Conservation (phyloP, 2,888 invertebrate genomes). For the Hirtodrosophila trivittata region DNA sequence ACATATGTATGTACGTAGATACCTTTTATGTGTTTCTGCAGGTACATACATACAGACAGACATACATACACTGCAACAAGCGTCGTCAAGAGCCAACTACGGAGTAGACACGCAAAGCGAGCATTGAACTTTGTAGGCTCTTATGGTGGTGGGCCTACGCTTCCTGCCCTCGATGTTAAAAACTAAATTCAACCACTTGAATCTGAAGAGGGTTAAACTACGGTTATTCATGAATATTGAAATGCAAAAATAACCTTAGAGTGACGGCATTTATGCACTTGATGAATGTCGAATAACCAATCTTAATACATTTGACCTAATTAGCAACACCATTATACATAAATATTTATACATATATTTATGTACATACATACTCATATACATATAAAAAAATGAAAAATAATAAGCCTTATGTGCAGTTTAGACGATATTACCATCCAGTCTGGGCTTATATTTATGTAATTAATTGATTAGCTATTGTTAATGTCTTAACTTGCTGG, state of each 20-base stretch:
- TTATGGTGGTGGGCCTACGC: constrained; percentile 3
- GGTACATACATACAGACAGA: constrained; percentile 4
- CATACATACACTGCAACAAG: constrained; percentile 13
- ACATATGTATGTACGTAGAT: constrained; percentile 4
- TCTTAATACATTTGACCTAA: neutral
- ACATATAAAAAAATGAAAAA: too few relatives aligned
- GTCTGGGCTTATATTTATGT: too few relatives aligned
- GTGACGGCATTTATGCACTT: neutral
- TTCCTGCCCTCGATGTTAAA: constrained; percentile 5
- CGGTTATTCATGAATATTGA: neutral
- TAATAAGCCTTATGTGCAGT: too few relatives aligned
- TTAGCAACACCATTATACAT: neutral
- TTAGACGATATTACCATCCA: too few relatives aligned
- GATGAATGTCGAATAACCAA: neutral
- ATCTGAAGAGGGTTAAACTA: neutral
- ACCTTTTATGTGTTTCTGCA: neutral
- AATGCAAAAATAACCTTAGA: neutral
- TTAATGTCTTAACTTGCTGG: constrained; percentile 1
- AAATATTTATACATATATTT: too few relatives aligned
- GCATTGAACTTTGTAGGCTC: constrained; percentile 32
- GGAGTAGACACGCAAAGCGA: constrained; percentile 33
- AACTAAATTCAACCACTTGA: neutral
- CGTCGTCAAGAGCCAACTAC: constrained; percentile 18
- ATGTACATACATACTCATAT: too few relatives aligned
- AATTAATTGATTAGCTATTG: neutral